Evolutionary conservation across 2,888 invertebrate species (phyloP).

Genomic region (Drosophila barbarae): DNA sequence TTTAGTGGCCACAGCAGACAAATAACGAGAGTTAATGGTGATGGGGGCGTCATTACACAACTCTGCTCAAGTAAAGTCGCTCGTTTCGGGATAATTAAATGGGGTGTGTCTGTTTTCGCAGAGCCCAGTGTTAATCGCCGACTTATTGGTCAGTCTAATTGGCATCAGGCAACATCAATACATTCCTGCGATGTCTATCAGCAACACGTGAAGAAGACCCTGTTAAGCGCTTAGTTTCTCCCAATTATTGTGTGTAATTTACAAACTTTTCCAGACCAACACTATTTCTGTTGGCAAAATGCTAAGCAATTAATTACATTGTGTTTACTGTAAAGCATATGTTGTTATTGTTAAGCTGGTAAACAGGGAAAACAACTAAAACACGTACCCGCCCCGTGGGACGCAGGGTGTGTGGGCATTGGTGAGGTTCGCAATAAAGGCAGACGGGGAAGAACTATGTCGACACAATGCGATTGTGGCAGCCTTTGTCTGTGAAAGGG

Average conservation of each 20-base stretch:
- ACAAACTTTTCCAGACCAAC: conserved; percentile 3
- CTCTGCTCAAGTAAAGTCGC: background rate
- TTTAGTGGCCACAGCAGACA: conserved; percentile 7
- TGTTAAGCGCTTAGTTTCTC: background rate
- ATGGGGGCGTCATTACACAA: conserved; percentile 14
- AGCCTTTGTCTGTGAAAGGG: conserved; percentile 4
- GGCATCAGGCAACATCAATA: conserved; percentile 4
- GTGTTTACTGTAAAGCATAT: conserved; percentile 17
- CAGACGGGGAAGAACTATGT: conserved; percentile 3
- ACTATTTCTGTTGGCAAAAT: conserved; percentile 3
- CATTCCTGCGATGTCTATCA: background rate
- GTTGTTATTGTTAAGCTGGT: conserved; percentile 26
- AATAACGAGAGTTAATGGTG: conserved; percentile 8
- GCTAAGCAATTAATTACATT: conserved; percentile 26
- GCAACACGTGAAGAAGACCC: conserved; percentile 3
- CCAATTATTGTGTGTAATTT: background rate
- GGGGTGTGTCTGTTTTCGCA: conserved; percentile 8
- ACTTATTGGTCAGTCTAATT: conserved; percentile 1
- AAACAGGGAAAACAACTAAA: conserved; percentile 16
- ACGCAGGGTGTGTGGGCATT: background rate
- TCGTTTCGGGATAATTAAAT: conserved; percentile 12
- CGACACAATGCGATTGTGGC: conserved; percentile 14
- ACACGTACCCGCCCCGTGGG: conserved; percentile 26
- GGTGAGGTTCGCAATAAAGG: background rate
- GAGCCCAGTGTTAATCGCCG: background rate